These are phyloP conservation scores for Proctacanthus coquilletti DNA, from an alignment of 1,140 invertebrate species.

Conservation along the genomic window DNA sequence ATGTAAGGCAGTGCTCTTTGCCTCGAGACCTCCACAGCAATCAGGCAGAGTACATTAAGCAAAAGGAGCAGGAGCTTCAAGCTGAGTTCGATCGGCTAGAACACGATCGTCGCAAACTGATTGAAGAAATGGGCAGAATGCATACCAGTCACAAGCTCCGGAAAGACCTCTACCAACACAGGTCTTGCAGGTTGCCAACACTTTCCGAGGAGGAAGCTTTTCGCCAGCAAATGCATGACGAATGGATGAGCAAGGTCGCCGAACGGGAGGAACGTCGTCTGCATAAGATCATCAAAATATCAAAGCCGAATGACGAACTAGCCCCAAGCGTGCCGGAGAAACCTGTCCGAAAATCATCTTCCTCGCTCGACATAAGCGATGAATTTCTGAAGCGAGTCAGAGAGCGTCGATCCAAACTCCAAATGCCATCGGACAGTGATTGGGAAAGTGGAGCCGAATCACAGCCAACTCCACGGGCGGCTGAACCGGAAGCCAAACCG, in stretches of 20 bases:
- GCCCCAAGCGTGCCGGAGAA: conserved; percentile 9
- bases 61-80: conserved; percentile 48
- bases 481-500: conserved; percentile 37
- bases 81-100: conserved; percentile 41
- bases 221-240: conserved; percentile 62
- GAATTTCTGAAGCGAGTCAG: conserved; percentile 58
- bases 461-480: conserved; percentile 22
- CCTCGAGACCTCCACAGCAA: conserved; percentile 48
- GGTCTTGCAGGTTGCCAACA: conserved; percentile 27
- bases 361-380: conserved; percentile 43
- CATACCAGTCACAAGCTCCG: conserved; percentile 6
- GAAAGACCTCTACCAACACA: conserved; percentile 15
- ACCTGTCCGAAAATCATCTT: conserved; percentile 23
- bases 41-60: conserved; percentile 50
- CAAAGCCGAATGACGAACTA: conserved; percentile 17
- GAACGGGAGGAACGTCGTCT: conserved; percentile 61
- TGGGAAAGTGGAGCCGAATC: conserved; percentile 29
- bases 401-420: conserved; percentile 26
- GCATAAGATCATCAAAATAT: conserved; percentile 61
- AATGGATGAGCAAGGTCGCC: conserved; percentile 61
- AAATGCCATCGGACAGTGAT: conserved; percentile 27
- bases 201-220: conserved; percentile 43
- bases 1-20: conserved; percentile 34
- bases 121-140: conserved; percentile 25
- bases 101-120: conserved; percentile 33